Conservation (phyloP, 2,888 invertebrate genomes). For the Chaetogeoica ovagalla region DNA sequence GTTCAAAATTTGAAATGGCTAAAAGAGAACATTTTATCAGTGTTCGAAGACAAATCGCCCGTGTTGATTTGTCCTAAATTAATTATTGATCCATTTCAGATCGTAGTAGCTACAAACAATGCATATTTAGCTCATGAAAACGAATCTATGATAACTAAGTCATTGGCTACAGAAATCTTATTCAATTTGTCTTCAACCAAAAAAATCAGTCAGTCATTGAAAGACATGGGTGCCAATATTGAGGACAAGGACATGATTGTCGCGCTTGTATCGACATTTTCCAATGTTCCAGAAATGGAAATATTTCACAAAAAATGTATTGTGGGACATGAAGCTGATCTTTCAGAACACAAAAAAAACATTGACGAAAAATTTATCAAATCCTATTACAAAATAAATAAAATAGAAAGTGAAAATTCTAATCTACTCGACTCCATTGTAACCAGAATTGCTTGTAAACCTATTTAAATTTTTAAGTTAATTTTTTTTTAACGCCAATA, state of each 20-base stretch:
- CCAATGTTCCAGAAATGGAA: conserved; percentile 58
- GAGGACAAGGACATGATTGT: conserved; percentile 62
- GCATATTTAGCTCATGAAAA: conserved; percentile 64
- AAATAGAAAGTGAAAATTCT: conserved; percentile 61
- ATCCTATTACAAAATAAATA: conserved; percentile 67
- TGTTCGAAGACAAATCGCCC: conserved; percentile 49
- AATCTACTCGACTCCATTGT: conserved; percentile 66
- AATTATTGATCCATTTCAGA: conserved; percentile 67
- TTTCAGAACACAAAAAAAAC: conserved; percentile 62
- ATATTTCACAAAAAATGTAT: conserved; percentile 61
- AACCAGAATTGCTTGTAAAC: conserved; percentile 70
- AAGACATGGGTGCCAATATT: conserved; percentile 67
- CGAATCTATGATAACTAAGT: conserved; percentile 65
- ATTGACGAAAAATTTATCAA: conserved; percentile 64
- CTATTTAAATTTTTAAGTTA: conserved; percentile 60
- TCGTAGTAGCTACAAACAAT: conserved; percentile 71
- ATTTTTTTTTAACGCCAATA: too few relatives aligned
- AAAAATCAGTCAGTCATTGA: conserved; percentile 71
- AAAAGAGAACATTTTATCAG: conserved; percentile 15
- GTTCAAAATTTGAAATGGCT: conserved; percentile 33
- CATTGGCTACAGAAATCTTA: conserved; percentile 69
- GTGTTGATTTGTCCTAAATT: conserved; percentile 67
- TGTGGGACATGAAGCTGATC: conserved; percentile 63
- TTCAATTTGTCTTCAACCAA: conserved; percentile 71
- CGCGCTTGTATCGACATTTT: conserved; percentile 59